Evolutionary conservation across 2,113 vertebrate genomes (phyloP).

Genomic region (Octodon degus): DNA sequence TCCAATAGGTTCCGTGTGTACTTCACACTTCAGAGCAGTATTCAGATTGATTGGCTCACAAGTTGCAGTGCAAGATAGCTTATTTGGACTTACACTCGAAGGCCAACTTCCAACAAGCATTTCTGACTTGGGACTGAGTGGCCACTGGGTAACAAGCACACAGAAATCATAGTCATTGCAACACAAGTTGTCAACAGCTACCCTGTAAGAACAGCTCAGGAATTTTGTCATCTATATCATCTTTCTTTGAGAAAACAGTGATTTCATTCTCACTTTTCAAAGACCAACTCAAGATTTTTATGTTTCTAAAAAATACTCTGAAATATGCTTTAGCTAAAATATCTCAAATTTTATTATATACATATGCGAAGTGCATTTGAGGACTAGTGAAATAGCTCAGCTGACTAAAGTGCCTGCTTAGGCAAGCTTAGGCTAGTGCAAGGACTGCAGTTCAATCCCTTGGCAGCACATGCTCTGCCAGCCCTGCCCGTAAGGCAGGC

Average conservation of each 20-base stretch:
- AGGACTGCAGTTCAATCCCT: too few relatives aligned
- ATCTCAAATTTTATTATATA: not conserved
- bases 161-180: not conserved
- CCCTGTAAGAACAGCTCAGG: not conserved
- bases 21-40: not conserved
- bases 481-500: too few relatives aligned
- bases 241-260: not conserved
- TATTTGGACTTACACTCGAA: not conserved
- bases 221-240: not conserved
- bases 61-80: not conserved
- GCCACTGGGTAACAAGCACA: not conserved
- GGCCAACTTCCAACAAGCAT: not conserved
- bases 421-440: too few relatives aligned
- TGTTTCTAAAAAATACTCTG: not conserved
- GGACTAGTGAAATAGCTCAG: too few relatives aligned
- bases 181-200: not conserved
- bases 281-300: not conserved
- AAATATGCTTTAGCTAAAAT: not conserved
- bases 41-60: not conserved
- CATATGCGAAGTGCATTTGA: not conserved
- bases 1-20: not conserved
- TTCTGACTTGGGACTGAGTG: not conserved
- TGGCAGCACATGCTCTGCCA: too few relatives aligned
- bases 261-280: not conserved
- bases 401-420: too few relatives aligned